Percentiles rank a stretch among this genome's conserved stretches.
Evolutionary conservation across 2,888 invertebrate species (phyloP).

Genomic region (Diplolepis rosae): DNA sequence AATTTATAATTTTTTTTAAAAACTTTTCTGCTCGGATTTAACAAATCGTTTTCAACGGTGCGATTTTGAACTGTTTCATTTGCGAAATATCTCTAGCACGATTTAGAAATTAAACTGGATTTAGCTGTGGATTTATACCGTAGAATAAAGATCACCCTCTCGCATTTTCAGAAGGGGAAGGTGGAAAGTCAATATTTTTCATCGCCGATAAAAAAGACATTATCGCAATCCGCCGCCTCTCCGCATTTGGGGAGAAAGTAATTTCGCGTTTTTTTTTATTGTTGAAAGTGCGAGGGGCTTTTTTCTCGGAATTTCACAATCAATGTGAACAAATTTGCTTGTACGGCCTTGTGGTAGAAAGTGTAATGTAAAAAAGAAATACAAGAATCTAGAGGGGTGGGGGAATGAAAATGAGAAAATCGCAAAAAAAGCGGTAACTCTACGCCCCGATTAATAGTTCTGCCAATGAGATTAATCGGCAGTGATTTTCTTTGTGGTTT

Average conservation of each 20-base stretch:
- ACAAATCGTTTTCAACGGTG: too few relatives aligned
- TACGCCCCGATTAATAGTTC: conserved; percentile 76
- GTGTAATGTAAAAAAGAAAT: background rate
- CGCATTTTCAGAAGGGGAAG: background rate
- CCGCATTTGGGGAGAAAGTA: background rate
- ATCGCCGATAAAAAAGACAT: background rate
- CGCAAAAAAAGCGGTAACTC: conserved; percentile 50
- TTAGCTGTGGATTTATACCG: background rate
- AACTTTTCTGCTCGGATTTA: too few relatives aligned
- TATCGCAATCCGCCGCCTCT: background rate
- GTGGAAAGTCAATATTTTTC: background rate
- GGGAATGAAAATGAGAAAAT: conserved; percentile 6
- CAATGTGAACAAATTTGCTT: background rate
- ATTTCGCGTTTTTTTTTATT: background rate
- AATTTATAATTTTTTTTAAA: too few relatives aligned
- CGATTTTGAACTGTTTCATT: too few relatives aligned
- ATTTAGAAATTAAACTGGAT: background rate
- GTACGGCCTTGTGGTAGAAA: background rate
- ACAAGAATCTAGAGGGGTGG: too few relatives aligned
- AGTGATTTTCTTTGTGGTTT: conserved; percentile 75
- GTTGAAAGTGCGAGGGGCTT: background rate
- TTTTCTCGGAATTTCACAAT: background rate
- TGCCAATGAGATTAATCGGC: conserved; percentile 68
- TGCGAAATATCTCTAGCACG: too few relatives aligned
- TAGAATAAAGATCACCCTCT: background rate